phyloP scores from a whole-genome alignment of 2,888 invertebrate species.

The Euproctis similis region DNA sequence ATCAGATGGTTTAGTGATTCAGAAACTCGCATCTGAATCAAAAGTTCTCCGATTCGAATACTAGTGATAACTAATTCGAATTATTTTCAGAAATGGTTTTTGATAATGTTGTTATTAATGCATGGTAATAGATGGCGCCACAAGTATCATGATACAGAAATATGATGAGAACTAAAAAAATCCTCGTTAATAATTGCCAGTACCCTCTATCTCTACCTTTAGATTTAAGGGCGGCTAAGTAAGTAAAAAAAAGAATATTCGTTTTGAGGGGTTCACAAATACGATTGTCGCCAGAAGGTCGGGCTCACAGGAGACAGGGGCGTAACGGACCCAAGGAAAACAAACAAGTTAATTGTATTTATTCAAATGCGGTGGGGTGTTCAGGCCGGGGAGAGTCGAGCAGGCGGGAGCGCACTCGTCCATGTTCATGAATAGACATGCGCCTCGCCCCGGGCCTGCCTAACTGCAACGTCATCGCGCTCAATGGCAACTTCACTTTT shows the following conservation, averaged over 20 bases:
- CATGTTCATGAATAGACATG: constrained; percentile 67
- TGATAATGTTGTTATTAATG: no score
- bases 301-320: constrained; percentile 38
- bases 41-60: no score
- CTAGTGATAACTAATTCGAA: no score
- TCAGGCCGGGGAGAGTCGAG: constrained; percentile 16
- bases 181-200: no score
- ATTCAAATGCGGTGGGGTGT: constrained; percentile 64
- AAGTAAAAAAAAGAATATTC: neutral
- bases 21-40: no score
- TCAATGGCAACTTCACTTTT: constrained; percentile 6
- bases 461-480: constrained; percentile 56
- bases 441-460: constrained; percentile 36
- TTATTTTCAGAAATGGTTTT: no score
- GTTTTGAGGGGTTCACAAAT: constrained; percentile 29
- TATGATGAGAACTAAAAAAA: no score
- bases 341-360: constrained; percentile 76
- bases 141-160: no score
- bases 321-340: constrained; percentile 59
- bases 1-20: no score
- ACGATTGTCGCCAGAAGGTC: constrained; percentile 42
- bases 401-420: constrained; percentile 50
- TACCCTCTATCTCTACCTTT: no score
- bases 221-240: no score
- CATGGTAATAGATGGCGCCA: no score